Base-by-base conservation (phyloP, 2,888 invertebrate species). In the Acholoe squamosa region DNA sequence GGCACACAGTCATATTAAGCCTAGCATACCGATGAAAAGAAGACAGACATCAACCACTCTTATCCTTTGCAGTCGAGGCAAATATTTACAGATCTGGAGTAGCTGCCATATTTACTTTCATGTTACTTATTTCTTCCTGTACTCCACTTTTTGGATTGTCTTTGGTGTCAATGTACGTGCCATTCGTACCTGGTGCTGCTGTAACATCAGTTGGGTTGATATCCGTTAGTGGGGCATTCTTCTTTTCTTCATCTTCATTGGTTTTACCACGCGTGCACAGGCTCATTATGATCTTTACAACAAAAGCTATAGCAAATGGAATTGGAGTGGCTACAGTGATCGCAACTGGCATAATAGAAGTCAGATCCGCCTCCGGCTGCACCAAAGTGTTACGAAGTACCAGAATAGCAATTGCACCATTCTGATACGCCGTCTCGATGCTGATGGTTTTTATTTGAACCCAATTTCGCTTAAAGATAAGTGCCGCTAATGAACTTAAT, bases 381-480 rank as follows among this genome's bases (percentile, higher is more conserved):
- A 93, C 92, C 0, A 95, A 92, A 1, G 94, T 94, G 19, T 94
- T 94, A 89, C 92, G 95, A 91, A 96, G 93, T 34, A 96, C 91
- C 5, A 96, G 93, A 71, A 96, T 96, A 12, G 96, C 96, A 25
- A 96, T 95, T 3, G 96, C 96, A 0, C 33, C 56, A 56, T 90
- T 90, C 51, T 90, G 90, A 22, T 54, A 77, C n/a, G 90, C 80
- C 16, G 90, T 90, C 56, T 90, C 90, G 3, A 90, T 90, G 19
- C 71, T 54, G 77, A 90, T 90, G n/a, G 90, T 90, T 16, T 31
- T 28, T 0, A 92, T 95, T 94, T 90, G 96, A 94, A 93, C 95
- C 96, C 91, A 96, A 93, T 91, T 95, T 94, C 93, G 96, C 93
- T 94, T 90, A 93, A 94, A 89, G 93, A 90, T 16, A 0, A 80